A percentile compares a stretch with the other conserved stretches of the same genome.
These are phyloP conservation scores for Sakesphorus luctuosus DNA, from an alignment of 2,113 vertebrate genomes.

Conservation along the genomic window DNA sequence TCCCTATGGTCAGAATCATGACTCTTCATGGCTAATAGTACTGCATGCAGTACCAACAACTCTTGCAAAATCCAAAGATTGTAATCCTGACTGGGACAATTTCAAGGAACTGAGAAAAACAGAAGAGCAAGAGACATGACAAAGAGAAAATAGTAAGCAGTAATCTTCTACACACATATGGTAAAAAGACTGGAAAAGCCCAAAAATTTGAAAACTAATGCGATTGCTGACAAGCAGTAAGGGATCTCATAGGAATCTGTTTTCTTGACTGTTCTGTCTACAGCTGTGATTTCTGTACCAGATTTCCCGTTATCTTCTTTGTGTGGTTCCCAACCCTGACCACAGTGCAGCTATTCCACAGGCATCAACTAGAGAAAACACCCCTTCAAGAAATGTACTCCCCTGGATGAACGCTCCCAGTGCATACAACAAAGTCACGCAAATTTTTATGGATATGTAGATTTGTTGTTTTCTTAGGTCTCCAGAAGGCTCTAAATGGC, in stretches of 20 bases:
- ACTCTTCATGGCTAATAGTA: not conserved
- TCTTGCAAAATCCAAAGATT: not conserved
- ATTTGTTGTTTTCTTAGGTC: not conserved
- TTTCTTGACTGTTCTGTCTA: not conserved
- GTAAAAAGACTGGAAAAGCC: not conserved
- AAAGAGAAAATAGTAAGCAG: not conserved
- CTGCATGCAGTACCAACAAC: not conserved
- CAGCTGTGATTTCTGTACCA: not conserved
- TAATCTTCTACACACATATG: not conserved
- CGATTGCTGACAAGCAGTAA: not conserved
- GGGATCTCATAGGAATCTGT: not conserved
- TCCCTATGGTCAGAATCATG: not conserved
- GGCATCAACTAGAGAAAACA: not conserved
- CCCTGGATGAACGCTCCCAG: rapidly evolving
- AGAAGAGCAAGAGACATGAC: not conserved
- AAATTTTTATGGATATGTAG: not conserved
- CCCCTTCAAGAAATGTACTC: not conserved
- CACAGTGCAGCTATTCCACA: not conserved
- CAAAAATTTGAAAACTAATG: not conserved
- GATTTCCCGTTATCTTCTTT: not conserved
- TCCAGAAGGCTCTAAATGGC: not conserved
- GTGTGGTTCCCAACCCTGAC: rapidly evolving
- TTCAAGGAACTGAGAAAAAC: not conserved
- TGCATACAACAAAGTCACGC: not conserved
- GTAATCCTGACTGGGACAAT: not conserved